Conservation (phyloP, 2,113 vertebrate species). For the Syrrhaptes paradoxus region DNA sequence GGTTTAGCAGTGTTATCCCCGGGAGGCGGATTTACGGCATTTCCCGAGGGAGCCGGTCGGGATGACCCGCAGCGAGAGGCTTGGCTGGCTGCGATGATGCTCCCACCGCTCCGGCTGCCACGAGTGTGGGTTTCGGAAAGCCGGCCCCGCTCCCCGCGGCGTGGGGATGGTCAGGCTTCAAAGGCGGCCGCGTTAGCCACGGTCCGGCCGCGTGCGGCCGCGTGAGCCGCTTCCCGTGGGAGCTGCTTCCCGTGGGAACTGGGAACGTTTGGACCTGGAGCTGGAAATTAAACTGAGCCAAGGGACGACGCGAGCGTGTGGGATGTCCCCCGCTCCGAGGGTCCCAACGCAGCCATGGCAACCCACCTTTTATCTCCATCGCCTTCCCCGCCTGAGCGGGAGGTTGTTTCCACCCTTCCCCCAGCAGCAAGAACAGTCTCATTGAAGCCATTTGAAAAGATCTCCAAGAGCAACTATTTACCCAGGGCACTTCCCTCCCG, state of each 20-base stretch:
- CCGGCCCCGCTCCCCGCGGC: fast-evolving
- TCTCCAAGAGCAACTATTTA: slow-evolving; percentile 45
- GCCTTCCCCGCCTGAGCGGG: fast-evolving
- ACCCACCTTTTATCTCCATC: background rate
- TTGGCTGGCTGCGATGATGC: background rate
- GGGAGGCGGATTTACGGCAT: background rate
- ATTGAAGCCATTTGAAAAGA: background rate
- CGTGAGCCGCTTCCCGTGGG: background rate
- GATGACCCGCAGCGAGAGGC: background rate
- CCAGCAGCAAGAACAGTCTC: slow-evolving; percentile 22
- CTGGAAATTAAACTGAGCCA: background rate
- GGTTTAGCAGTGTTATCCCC: background rate
- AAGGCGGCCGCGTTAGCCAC: background rate
- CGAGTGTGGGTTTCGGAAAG: background rate
- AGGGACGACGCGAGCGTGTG: fast-evolving
- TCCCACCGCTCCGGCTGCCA: background rate
- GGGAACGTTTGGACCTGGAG: background rate
- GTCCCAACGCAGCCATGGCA: background rate
- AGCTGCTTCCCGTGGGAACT: background rate
- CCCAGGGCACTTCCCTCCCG: background rate
- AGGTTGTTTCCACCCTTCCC: slow-evolving; percentile 37
- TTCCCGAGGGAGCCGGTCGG: background rate
- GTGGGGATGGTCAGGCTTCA: background rate
- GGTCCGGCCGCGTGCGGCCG: background rate
- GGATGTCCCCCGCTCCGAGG: background rate